phyloP scores from a whole-genome alignment of 2,888 invertebrate species.

The Caenorhabditis virilis region DNA sequence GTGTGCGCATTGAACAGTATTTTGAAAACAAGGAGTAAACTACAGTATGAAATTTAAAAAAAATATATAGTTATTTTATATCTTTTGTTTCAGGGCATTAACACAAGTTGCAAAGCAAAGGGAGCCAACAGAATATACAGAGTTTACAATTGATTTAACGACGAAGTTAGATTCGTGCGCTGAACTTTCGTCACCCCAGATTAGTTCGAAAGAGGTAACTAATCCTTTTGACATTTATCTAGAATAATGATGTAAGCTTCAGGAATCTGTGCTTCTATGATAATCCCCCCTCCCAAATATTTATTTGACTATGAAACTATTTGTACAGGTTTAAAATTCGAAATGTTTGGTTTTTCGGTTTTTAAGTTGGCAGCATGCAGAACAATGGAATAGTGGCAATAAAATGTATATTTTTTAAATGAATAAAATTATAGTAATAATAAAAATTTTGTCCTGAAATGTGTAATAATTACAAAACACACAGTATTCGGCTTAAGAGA shows the following conservation, averaged over 20 bases:
- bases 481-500: background rate
- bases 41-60: slow-evolving; percentile 27
- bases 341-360: too few relatives aligned
- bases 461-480: background rate
- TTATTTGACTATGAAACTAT: background rate
- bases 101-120: slow-evolving; percentile 33
- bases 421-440: too few relatives aligned
- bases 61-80: background rate
- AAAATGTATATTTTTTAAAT: too few relatives aligned
- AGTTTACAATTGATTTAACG: slow-evolving; percentile 48
- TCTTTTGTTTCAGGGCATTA: slow-evolving; percentile 22
- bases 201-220: slow-evolving; percentile 32
- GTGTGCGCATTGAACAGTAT: slow-evolving; percentile 51
- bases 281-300: background rate
- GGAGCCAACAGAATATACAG: slow-evolving; percentile 43
- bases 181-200: slow-evolving; percentile 49
- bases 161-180: slow-evolving; percentile 55
- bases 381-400: too few relatives aligned
- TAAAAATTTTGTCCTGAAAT: background rate
- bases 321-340: too few relatives aligned
- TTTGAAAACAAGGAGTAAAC: slow-evolving; percentile 46
- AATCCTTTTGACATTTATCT: background rate
- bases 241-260: slow-evolving; percentile 5
- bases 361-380: too few relatives aligned
- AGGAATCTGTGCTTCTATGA: slow-evolving; percentile 50